phyloP scores from a whole-genome alignment of 2,888 invertebrate genomes.

The Amphipyra berbera region DNA sequence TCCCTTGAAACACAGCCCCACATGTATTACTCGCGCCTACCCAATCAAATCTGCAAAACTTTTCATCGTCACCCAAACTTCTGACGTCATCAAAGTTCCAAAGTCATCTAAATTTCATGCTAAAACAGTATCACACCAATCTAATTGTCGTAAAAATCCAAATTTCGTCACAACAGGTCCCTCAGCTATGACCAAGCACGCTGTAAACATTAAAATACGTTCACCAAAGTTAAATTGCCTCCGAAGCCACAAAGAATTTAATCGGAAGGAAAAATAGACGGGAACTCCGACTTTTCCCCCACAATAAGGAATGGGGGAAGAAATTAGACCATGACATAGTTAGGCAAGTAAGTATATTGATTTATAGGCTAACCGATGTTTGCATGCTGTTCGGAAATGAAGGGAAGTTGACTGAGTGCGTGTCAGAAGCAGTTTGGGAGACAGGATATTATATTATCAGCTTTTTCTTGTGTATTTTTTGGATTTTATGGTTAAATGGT shows the following conservation, averaged over 20 bases:
- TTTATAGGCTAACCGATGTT: conserved; percentile 30
- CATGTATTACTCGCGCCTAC: not conserved
- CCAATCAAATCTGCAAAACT: conserved; percentile 15
- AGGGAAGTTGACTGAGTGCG: conserved; percentile 27
- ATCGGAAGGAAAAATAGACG: conserved; percentile 53
- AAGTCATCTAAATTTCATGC: conserved; percentile 44
- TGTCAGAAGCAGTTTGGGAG: conserved; percentile 20
- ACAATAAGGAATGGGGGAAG: conserved; percentile 17
- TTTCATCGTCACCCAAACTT: conserved; percentile 7
- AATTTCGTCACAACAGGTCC: conserved; percentile 23
- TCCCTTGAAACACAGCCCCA: too few relatives aligned
- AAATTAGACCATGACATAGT: conserved; percentile 48
- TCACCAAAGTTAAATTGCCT: conserved; percentile 59
- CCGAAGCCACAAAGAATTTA: conserved; percentile 45
- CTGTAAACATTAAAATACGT: conserved; percentile 54
- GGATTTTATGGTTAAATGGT: conserved; percentile 3
- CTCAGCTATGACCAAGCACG: conserved; percentile 8
- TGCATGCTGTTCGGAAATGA: conserved; percentile 24
- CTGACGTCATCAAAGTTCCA: conserved; percentile 18
- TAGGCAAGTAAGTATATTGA: conserved; percentile 41
- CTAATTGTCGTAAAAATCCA: conserved; percentile 36
- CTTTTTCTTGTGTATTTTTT: conserved; percentile 13
- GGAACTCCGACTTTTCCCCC: conserved; percentile 27
- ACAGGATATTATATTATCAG: conserved; percentile 21
- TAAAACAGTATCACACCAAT: conserved; percentile 34